Conservation (phyloP, 2,888 invertebrate genomes). For the Melieria omissa region DNA sequence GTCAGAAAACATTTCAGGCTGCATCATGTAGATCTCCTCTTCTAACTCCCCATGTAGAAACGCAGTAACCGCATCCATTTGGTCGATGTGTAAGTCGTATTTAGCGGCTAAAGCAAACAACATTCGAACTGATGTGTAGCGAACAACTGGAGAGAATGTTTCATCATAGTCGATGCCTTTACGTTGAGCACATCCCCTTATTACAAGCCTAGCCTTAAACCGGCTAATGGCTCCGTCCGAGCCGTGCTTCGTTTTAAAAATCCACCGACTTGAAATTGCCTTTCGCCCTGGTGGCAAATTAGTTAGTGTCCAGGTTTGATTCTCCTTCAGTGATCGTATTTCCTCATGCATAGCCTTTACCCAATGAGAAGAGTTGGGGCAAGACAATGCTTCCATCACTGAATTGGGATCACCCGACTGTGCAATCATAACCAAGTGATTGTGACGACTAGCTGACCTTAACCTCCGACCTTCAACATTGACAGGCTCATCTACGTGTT, state of each 20-base stretch:
- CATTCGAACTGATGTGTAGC: background rate
- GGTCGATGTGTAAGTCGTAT: conserved; percentile 3
- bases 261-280: no score
- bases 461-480: no score
- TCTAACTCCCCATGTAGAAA: conserved; percentile 6
- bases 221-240: no score
- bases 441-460: no score
- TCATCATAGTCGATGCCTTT: background rate
- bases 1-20: background rate
- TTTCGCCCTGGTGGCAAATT: background rate
- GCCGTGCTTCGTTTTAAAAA: no score
- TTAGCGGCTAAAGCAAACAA: conserved; percentile 1
- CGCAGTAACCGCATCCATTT: conserved; percentile 10
- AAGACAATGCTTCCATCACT: conserved; percentile 6
- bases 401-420: background rate
- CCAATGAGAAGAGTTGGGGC: conserved; percentile 3
- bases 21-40: conserved; percentile 1
- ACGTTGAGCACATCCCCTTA: background rate
- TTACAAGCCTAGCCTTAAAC: conserved; percentile 1
- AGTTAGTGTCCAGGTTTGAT: conserved; percentile 7
- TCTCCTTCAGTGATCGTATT: conserved; percentile 1
- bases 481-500: no score
- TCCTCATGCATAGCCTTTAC: conserved; percentile 2
- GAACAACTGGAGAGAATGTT: conserved; percentile 3
- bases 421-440: no score